phyloP scores from a whole-genome alignment of 2,888 invertebrate species.

The Tenthredo scrophulariae region DNA sequence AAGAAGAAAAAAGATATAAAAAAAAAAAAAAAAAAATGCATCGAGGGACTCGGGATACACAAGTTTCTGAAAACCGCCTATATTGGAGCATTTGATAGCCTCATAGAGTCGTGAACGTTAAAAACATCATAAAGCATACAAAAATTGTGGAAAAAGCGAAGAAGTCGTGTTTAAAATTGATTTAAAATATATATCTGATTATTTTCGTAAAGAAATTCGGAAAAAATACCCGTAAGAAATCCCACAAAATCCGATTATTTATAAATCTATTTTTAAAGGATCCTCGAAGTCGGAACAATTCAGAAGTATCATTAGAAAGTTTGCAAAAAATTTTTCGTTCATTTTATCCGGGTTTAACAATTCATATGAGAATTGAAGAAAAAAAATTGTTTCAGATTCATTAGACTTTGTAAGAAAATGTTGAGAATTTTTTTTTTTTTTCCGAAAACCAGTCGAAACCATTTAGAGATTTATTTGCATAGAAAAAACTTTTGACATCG shows the following conservation, averaged over 20 bases:
- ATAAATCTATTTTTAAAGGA: not conserved
- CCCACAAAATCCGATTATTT: not conserved
- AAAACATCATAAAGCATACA: not conserved
- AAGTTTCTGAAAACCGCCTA: not conserved
- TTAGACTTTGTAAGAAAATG: not conserved
- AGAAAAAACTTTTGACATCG: not conserved
- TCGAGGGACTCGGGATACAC: not conserved
- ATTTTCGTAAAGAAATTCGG: not conserved
- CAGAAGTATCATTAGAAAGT: not conserved
- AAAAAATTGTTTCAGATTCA: not conserved
- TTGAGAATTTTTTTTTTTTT: not conserved
- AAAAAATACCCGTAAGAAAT: not conserved
- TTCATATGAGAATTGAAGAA: not conserved
- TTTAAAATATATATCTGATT: not conserved
- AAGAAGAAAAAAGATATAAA: not conserved
- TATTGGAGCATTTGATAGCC: not conserved
- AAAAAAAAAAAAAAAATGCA: not conserved
- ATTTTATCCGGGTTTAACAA: not conserved
- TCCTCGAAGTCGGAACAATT: not conserved
- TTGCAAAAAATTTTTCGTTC: not conserved
- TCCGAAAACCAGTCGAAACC: not conserved
- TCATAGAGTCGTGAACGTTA: not conserved
- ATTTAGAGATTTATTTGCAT: not conserved
- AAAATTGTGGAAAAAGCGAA: not conserved
- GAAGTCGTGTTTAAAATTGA: not conserved